These are phyloP conservation scores for Biston betularia DNA, from an alignment of 2,888 invertebrate species.

Conservation along the genomic window DNA sequence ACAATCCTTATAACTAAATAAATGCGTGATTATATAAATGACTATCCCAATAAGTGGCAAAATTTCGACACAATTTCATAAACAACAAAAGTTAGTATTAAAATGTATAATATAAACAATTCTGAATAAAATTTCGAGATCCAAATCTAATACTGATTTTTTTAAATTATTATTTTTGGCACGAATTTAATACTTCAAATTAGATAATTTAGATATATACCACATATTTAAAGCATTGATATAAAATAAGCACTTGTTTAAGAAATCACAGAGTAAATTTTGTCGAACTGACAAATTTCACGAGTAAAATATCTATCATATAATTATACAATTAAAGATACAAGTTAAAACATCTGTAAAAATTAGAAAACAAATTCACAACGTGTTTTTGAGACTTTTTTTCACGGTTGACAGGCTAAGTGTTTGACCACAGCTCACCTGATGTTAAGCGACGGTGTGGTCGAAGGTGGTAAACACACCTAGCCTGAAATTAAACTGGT, in stretches of 20 bases:
- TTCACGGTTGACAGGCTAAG: background rate
- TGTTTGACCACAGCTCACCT: too few species aligned
- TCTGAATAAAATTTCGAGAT: conserved; percentile 19
- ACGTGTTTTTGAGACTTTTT: background rate
- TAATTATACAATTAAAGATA: background rate
- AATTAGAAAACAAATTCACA: background rate
- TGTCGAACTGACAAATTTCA: background rate
- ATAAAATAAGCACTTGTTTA: conserved; percentile 5
- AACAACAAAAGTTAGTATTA: background rate
- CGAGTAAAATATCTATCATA: background rate
- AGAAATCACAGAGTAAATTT: conserved; percentile 13
- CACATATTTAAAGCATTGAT: background rate
- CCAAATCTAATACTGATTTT: conserved; percentile 25
- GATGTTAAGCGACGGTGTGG: too few species aligned
- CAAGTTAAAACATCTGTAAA: background rate
- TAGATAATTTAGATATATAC: background rate
- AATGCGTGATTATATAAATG: background rate
- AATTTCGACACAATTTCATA: background rate
- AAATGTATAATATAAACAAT: background rate
- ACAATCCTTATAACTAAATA: conserved; percentile 5
- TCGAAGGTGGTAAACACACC: too few species aligned
- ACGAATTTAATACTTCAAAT: conserved; percentile 5
- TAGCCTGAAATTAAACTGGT: too few species aligned
- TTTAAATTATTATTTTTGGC: conserved; percentile 15
- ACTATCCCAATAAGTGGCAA: background rate